Conservation (phyloP, 2,113 vertebrate genomes). For the Mustela lutreola region DNA sequence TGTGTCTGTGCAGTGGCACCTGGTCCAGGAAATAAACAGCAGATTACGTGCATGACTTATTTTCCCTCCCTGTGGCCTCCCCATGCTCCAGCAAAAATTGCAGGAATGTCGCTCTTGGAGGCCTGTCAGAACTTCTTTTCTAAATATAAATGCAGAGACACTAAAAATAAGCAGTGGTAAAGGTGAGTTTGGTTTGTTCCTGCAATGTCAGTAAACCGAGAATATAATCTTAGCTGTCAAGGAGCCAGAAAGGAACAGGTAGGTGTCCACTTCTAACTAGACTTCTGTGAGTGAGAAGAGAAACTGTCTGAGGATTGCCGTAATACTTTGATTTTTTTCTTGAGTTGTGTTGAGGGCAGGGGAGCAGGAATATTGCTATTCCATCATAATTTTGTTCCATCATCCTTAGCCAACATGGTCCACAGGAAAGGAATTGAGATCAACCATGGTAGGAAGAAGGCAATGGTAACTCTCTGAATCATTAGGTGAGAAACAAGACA, state of each 20-base stretch:
- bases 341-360: not conserved
- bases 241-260: slow-evolving; percentile 29
- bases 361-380: not conserved
- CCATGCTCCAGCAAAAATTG: slow-evolving; percentile 56
- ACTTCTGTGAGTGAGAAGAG: slow-evolving; percentile 31
- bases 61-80: slow-evolving; percentile 52
- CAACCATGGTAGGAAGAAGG: not conserved
- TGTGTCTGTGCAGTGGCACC: not conserved
- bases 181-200: slow-evolving; percentile 62
- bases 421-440: not conserved
- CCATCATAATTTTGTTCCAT: not conserved
- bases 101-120: slow-evolving; percentile 52
- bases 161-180: slow-evolving; percentile 77
- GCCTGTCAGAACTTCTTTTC: slow-evolving; percentile 58
- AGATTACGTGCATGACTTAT: not conserved
- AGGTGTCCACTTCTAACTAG: not conserved
- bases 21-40: slow-evolving; percentile 22
- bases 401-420: not conserved
- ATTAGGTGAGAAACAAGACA: not conserved
- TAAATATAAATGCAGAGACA: slow-evolving; percentile 77
- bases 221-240: slow-evolving; percentile 1
- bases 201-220: slow-evolving; percentile 63
- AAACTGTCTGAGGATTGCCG: not conserved
- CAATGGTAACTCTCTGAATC: not conserved
- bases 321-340: not conserved